These are phyloP conservation scores for Digitonthophagus gazella DNA, from an alignment of 2,888 invertebrate species.

Conservation along the genomic window DNA sequence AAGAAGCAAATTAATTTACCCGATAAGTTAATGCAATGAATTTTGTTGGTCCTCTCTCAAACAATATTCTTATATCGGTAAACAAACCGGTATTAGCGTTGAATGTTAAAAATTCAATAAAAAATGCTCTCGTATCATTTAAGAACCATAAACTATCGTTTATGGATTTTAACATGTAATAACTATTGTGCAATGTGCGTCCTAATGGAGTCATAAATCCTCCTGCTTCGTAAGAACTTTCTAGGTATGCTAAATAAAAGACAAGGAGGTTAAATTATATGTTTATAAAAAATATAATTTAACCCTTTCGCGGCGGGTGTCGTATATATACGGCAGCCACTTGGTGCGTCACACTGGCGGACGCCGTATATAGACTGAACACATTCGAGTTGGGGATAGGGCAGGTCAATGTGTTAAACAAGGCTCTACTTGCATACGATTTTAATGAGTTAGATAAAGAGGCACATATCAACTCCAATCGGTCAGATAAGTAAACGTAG, in stretches of 20 bases:
- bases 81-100: conserved; percentile 35
- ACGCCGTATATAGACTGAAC: too few species aligned
- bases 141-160: conserved; percentile 31
- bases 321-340: too few species aligned
- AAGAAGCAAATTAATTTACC: conserved; percentile 11
- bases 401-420: too few species aligned
- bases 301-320: too few species aligned
- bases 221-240: conserved; percentile 27
- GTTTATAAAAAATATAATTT: too few species aligned
- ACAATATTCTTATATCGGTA: conserved; percentile 28
- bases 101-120: conserved; percentile 33
- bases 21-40: background rate
- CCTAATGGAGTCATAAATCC: conserved; percentile 32
- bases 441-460: too few species aligned
- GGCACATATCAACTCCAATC: too few species aligned
- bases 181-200: conserved; percentile 30
- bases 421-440: too few species aligned
- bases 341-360: too few species aligned
- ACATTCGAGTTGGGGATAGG: too few species aligned
- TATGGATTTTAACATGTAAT: conserved; percentile 30
- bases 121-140: conserved; percentile 29
- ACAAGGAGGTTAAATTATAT: too few species aligned
- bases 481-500: too few species aligned
- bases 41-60: conserved; percentile 30
- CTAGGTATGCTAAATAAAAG: background rate